phyloP scores from a whole-genome alignment of 2,888 invertebrate species.

The Pristionchus maxplancki region DNA sequence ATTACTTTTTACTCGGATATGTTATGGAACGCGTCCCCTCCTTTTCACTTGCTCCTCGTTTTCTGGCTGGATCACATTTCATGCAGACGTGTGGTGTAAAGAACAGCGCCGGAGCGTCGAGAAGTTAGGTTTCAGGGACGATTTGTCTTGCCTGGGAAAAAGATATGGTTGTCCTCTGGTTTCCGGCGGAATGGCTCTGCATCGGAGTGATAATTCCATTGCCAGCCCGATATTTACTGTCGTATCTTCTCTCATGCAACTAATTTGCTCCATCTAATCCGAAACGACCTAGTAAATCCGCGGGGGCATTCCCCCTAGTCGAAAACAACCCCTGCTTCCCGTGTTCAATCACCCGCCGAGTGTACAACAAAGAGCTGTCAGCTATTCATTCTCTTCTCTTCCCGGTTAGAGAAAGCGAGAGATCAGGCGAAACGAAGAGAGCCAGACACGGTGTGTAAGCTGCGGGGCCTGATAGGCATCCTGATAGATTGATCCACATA shows the following conservation, averaged over 20 bases:
- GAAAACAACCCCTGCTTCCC: constrained; percentile 6
- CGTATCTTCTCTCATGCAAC: not conserved
- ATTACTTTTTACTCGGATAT: not conserved
- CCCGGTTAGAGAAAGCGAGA: not conserved
- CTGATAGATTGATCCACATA: constrained; percentile 16
- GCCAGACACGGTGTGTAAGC: not conserved
- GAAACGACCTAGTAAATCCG: not conserved
- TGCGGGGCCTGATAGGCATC: not conserved
- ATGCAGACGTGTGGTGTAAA: not conserved
- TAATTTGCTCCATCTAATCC: not conserved
- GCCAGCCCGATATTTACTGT: too few species aligned
- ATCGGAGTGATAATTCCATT: too few species aligned
- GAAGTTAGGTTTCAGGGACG: not conserved
- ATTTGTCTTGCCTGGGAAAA: not conserved
- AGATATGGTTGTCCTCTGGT: too few species aligned
- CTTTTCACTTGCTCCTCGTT: constrained; percentile 6
- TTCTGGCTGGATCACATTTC: not conserved
- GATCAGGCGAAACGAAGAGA: not conserved
- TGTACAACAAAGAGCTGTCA: constrained; percentile 37
- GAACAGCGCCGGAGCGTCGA: not conserved
- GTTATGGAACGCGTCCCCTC: not conserved
- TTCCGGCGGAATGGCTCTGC: too few species aligned
- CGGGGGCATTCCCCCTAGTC: not conserved
- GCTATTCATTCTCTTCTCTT: not conserved
- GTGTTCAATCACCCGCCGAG: constrained; percentile 14